A percentile compares a stretch with the other conserved stretches of the same genome.
phyloP scores from a whole-genome alignment of 2,797 vertebrate species.

The Rousettus madagascariensis region DNA sequence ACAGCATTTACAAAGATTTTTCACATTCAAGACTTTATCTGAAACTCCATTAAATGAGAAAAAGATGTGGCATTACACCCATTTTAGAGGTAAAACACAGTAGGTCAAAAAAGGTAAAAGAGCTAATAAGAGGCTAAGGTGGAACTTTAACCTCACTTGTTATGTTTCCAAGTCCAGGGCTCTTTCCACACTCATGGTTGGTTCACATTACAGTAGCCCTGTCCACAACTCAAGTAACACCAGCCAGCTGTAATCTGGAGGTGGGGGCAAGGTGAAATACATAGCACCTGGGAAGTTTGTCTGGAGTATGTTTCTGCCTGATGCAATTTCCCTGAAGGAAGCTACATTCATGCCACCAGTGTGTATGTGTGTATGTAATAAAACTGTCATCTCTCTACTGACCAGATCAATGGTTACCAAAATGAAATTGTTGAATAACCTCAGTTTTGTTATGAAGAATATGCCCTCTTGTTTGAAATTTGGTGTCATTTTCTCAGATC shows the following conservation, averaged over 20 bases:
- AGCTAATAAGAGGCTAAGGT: not conserved
- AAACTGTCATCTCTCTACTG: not conserved
- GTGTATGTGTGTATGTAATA: not conserved
- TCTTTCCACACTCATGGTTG: not conserved
- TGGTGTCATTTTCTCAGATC: constrained; percentile 8
- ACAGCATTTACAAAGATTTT: not conserved
- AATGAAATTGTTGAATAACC: not conserved
- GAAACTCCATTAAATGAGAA: constrained; percentile 1
- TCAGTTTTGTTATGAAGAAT: not conserved
- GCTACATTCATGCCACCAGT: not conserved
- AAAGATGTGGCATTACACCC: not conserved
- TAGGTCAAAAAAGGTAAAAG: not conserved
- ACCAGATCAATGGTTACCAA: not conserved
- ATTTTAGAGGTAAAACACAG: not conserved
- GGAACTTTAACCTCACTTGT: not conserved
- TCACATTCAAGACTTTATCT: not conserved
- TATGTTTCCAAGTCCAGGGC: not conserved
- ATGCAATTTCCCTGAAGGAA: not conserved
- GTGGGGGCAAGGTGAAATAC: not conserved
- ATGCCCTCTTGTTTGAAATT: not conserved
- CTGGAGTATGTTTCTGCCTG: not conserved
- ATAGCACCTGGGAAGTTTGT: not conserved
- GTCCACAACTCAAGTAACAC: not conserved
- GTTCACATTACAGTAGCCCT: not conserved
- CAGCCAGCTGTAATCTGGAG: not conserved